Percentiles rank a stretch among this genome's conserved stretches.
Evolutionary conservation across 1,140 invertebrate genomes (phyloP).

Genomic region (Achroia grisella): DNA sequence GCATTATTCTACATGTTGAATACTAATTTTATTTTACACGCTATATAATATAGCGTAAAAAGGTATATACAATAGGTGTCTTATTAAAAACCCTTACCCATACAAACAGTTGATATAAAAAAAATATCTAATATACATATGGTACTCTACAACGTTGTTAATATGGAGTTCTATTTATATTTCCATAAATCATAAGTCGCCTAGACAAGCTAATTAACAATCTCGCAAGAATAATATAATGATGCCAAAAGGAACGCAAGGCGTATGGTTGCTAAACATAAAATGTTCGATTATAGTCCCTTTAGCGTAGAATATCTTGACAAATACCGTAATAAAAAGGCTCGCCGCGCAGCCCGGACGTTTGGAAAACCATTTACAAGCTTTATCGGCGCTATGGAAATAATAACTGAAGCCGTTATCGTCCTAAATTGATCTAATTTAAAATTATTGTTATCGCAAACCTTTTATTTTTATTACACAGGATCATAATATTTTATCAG

Average conservation of each 20-base stretch:
- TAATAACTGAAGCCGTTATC: constrained; percentile 68
- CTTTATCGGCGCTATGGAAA: constrained; percentile 68
- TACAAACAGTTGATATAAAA: no score
- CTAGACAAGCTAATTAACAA: not conserved
- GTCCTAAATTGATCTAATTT: constrained; percentile 69
- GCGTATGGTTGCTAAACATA: constrained; percentile 58
- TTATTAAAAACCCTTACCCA: no score
- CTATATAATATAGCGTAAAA: not conserved
- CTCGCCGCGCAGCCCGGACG: constrained; percentile 49
- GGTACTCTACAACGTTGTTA: no score
- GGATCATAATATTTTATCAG: constrained; percentile 45
- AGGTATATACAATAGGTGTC: no score
- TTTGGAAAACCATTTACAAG: constrained; percentile 71
- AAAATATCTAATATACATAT: no score
- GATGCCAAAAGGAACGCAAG: constrained; percentile 24
- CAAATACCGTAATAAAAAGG: constrained; percentile 69
- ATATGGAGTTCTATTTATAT: no score
- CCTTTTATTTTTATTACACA: constrained; percentile 59
- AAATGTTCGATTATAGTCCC: constrained; percentile 63
- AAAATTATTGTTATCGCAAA: constrained; percentile 64
- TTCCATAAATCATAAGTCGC: no score
- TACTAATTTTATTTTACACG: constrained; percentile 5
- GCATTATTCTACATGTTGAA: constrained; percentile 6
- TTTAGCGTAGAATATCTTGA: constrained; percentile 62
- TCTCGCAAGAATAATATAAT: constrained; percentile 20